A percentile compares a stretch with the other conserved stretches of the same genome.
Conservation (phyloP, 2,113 vertebrate genomes). For the Corythaeola cristata region DNA sequence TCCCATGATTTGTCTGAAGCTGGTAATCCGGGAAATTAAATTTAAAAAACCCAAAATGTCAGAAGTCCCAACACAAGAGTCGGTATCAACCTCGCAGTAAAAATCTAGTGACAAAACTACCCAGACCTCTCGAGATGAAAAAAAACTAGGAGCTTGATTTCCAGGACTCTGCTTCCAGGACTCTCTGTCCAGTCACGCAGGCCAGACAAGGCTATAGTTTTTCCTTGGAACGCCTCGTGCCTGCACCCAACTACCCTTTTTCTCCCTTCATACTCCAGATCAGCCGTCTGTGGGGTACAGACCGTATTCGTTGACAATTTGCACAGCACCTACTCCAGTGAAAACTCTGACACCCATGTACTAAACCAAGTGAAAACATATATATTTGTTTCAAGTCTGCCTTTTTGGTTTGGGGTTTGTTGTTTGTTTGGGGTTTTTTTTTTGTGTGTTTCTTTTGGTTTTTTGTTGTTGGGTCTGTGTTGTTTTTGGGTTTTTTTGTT, state of each 20-base stretch:
- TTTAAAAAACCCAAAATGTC: no score
- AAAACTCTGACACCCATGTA: neutral
- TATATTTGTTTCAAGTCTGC: fast-evolving
- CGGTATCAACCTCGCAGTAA: neutral
- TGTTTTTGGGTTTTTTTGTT: no score
- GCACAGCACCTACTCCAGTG: neutral
- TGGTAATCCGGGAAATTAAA: neutral
- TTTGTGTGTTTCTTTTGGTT: fast-evolving
- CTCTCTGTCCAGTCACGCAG: neutral
- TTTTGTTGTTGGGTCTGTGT: no score
- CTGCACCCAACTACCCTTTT: neutral
- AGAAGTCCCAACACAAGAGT: neutral
- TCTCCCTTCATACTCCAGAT: neutral
- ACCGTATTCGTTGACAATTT: no score
- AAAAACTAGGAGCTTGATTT: no score
- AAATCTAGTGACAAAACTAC: neutral
- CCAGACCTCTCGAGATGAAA: neutral
- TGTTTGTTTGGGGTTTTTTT: no score
- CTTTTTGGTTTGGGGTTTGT: neutral
- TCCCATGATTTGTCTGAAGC: fast-evolving
- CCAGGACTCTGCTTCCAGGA: neutral
- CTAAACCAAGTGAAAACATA: neutral
- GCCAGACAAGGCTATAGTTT: no score
- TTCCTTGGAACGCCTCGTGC: neutral
- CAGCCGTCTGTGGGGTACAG: neutral